A percentile compares a stretch with the other conserved stretches of the same genome.
Evolutionary conservation across 2,888 invertebrate species (phyloP).

Genomic region (Carpatolechia fugitivella): DNA sequence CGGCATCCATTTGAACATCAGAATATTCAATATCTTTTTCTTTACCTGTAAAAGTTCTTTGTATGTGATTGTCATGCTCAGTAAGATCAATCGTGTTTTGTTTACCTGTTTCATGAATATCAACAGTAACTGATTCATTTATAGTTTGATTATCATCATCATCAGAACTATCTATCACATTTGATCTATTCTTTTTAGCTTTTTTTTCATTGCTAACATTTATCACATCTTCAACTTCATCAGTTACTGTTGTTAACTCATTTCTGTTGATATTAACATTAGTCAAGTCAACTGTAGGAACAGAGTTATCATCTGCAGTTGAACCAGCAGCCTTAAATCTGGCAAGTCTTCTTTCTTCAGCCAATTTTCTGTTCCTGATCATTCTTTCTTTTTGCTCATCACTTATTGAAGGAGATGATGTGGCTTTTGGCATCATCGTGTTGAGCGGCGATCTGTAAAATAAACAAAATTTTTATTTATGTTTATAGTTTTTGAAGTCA

Average conservation of each 20-base stretch:
- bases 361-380: constrained; percentile 82
- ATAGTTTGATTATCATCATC: constrained; percentile 36
- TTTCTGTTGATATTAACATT: not conserved
- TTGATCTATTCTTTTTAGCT: constrained; percentile 31
- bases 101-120: constrained; percentile 28
- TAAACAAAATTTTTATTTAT: too few relatives aligned
- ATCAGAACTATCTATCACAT: constrained; percentile 35
- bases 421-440: constrained; percentile 51
- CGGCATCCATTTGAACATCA: not conserved
- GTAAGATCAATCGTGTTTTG: not conserved
- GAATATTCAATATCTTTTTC: not conserved
- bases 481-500: too few relatives aligned
- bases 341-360: constrained; percentile 81
- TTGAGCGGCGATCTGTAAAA: constrained; percentile 44
- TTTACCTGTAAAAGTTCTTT: not conserved
- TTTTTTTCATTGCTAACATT: constrained; percentile 15
- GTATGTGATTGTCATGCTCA: not conserved
- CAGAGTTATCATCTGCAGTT: constrained; percentile 3
- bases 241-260: not conserved
- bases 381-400: constrained; percentile 84
- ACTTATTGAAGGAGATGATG: constrained; percentile 70
- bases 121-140: constrained; percentile 34
- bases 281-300: not conserved
- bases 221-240: not conserved
- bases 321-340: constrained; percentile 48